A percentile compares a stretch with the other conserved stretches of the same genome.
phyloP scores from a whole-genome alignment of 2,888 invertebrate species.

The Euzophera pinguis region DNA sequence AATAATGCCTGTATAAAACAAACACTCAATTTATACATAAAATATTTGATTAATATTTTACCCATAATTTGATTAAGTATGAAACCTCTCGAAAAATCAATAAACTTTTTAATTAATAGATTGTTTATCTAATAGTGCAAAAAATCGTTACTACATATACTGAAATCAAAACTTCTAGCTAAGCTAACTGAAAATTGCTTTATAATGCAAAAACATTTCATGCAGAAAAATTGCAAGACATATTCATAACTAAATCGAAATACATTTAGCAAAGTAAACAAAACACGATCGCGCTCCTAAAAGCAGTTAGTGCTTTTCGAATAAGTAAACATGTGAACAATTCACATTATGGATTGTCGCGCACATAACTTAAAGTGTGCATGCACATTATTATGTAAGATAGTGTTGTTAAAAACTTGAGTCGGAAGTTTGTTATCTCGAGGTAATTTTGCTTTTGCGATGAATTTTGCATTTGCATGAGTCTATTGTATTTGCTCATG shows the following conservation, averaged over 20 bases:
- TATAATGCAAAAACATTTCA: neutral
- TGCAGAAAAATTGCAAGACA: neutral
- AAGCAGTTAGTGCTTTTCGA: constrained; percentile 8
- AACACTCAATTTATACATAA: no score
- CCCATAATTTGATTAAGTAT: no score
- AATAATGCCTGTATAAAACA: no score
- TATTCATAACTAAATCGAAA: neutral
- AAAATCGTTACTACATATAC: no score
- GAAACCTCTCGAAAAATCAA: no score
- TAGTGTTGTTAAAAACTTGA: neutral
- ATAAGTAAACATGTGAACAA: constrained; percentile 10
- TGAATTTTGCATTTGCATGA: no score
- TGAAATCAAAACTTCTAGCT: neutral
- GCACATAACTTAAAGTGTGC: neutral
- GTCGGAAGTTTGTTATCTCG: no score
- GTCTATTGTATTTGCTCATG: no score
- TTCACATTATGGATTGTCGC: constrained; percentile 9
- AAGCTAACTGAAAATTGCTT: neutral
- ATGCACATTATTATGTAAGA: neutral
- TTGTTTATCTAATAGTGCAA: no score
- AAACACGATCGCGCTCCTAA: constrained; percentile 2
- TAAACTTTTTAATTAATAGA: no score
- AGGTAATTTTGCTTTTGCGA: no score
- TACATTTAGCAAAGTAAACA: constrained; percentile 6
- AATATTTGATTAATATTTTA: no score